A percentile compares a stretch with the other conserved stretches of the same genome.
These are phyloP conservation scores for Drosophila greeni DNA, from an alignment of 2,888 invertebrate species.

Conservation along the genomic window DNA sequence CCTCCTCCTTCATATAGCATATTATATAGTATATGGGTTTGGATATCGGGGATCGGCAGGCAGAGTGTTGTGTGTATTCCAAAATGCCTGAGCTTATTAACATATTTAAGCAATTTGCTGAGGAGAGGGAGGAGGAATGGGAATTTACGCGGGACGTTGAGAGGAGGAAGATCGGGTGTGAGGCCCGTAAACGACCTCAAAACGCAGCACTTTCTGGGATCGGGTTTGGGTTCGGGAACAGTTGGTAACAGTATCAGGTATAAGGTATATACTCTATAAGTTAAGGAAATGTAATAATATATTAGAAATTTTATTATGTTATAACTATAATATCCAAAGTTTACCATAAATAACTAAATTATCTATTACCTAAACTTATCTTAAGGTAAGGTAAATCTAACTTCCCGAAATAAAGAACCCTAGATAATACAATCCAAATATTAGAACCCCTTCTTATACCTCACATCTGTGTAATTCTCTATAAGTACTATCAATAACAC, in stretches of 20 bases:
- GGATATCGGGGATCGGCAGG: constrained; percentile 32
- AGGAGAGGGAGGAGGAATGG: not conserved
- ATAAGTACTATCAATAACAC: not conserved
- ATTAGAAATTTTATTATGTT: not conserved
- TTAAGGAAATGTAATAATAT: not conserved
- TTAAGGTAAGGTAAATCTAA: not conserved
- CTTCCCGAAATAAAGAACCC: not conserved
- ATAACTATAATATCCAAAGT: not conserved
- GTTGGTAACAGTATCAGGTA: constrained; percentile 12
- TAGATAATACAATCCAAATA: not conserved
- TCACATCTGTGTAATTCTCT: not conserved
- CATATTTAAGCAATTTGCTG: constrained; percentile 43
- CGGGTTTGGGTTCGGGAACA: constrained; percentile 11
- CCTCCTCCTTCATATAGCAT: constrained; percentile 17
- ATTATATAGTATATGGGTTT: constrained; percentile 15
- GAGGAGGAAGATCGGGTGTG: constrained; percentile 43
- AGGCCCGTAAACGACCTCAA: constrained; percentile 61
- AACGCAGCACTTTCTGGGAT: constrained; percentile 30
- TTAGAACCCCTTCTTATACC: not conserved
- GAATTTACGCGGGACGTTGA: not conserved
- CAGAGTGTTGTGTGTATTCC: constrained; percentile 35
- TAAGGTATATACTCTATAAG: not conserved
- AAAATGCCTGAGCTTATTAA: constrained; percentile 58
- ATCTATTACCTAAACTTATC: too few species aligned
- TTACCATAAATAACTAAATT: too few species aligned